Percentiles rank a stretch among this genome's conserved stretches.
Evolutionary conservation across 2,113 vertebrate species (phyloP).

Genomic region (Manacus vitellinus): DNA sequence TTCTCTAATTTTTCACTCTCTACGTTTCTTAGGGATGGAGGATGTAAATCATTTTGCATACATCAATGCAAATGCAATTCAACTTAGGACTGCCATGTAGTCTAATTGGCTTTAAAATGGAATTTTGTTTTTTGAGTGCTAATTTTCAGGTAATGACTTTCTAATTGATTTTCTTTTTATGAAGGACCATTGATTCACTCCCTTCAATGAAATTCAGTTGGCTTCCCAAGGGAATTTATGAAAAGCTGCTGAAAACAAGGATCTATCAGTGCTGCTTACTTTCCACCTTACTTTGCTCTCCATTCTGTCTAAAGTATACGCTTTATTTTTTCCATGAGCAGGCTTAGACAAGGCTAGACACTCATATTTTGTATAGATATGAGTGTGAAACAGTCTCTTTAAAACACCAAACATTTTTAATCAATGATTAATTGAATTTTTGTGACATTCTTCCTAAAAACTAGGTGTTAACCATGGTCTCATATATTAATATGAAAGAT

Average conservation of each 20-base stretch:
- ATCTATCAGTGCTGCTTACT: background rate
- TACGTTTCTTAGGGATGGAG: background rate
- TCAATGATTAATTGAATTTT: background rate
- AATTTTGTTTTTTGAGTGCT: conserved; percentile 37
- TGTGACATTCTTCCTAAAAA: background rate
- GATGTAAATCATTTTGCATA: conserved; percentile 5
- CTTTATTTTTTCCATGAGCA: background rate
- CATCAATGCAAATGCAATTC: conserved; percentile 31
- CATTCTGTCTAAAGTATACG: background rate
- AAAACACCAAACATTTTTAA: background rate
- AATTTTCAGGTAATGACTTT: conserved; percentile 58
- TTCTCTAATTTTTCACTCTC: background rate
- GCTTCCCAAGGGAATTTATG: conserved; percentile 13
- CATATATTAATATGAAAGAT: background rate
- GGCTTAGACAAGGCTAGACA: background rate
- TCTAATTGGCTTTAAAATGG: conserved; percentile 42
- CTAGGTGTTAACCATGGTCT: background rate
- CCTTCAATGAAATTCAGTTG: conserved; percentile 11
- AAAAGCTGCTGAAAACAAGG: conserved; percentile 15
- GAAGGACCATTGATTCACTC: conserved; percentile 45
- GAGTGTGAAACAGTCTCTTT: background rate
- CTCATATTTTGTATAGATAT: background rate
- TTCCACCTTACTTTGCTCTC: background rate
- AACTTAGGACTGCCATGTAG: background rate
- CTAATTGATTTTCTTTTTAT: conserved; percentile 49